phyloP scores from a whole-genome alignment of 2,113 vertebrate genomes.

The Ariopsis seemanni region DNA sequence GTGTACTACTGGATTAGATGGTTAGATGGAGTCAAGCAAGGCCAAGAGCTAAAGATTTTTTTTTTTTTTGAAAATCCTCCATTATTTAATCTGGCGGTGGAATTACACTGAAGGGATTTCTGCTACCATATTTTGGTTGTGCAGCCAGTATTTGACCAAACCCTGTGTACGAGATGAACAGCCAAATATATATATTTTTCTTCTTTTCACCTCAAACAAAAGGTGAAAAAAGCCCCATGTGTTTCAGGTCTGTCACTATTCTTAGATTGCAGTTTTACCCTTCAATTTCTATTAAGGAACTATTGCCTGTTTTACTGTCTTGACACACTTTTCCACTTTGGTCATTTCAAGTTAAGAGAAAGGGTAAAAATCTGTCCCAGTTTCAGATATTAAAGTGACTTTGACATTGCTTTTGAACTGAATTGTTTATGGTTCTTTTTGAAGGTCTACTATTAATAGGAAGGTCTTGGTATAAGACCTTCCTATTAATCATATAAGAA shows the following conservation, averaged over 20 bases:
- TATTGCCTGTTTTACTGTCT: slow-evolving; percentile 18
- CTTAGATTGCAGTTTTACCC: slow-evolving; percentile 41
- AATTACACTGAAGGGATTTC: no score
- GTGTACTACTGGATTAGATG: no score
- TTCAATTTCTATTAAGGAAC: slow-evolving; percentile 34
- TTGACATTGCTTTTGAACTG: slow-evolving; percentile 6
- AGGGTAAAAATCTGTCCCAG: slow-evolving; percentile 3
- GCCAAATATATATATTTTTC: neutral
- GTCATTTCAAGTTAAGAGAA: slow-evolving; percentile 20
- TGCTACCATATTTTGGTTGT: neutral
- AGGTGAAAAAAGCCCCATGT: slow-evolving; percentile 13
- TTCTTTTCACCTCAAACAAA: neutral
- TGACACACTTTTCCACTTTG: slow-evolving; percentile 48
- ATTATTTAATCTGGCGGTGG: no score
- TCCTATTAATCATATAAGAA: no score
- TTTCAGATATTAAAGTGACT: slow-evolving; percentile 26
- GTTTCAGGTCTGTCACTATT: slow-evolving; percentile 45
- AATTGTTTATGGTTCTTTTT: neutral
- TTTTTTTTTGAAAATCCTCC: no score
- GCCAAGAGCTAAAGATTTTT: no score
- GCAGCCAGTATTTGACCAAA: neutral
- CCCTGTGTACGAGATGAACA: neutral
- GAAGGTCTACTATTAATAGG: neutral
- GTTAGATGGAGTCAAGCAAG: no score
- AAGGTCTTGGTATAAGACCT: neutral